These are phyloP conservation scores for Drosophila carrolli DNA, from an alignment of 1,140 invertebrate species.

Conservation along the genomic window DNA sequence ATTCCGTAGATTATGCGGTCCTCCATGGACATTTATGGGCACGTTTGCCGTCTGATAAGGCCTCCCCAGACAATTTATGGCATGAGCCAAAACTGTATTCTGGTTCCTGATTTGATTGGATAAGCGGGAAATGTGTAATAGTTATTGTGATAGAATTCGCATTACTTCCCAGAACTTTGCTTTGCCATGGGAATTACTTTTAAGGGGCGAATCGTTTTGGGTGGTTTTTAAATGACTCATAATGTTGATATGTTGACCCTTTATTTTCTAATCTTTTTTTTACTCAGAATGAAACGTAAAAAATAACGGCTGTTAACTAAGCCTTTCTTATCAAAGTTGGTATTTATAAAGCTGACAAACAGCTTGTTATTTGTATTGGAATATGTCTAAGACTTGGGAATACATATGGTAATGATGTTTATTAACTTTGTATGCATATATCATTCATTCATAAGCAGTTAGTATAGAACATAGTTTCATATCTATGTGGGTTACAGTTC, in stretches of 20 bases:
- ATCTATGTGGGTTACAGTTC: conserved; percentile 4
- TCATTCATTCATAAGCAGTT: conserved; percentile 20
- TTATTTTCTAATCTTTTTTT: not conserved
- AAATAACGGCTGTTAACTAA: not conserved
- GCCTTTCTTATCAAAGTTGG: conserved; percentile 4
- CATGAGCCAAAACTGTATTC: conserved; percentile 7
- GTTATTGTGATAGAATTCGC: conserved; percentile 1
- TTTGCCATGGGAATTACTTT: not conserved
- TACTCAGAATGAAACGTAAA: conserved; percentile 9
- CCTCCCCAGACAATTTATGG: conserved; percentile 17
- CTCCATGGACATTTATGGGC: conserved; percentile 20
- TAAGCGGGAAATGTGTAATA: conserved; percentile 13
- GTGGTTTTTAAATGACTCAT: conserved; percentile 18
- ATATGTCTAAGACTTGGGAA: too few relatives aligned
- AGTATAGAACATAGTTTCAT: not conserved
- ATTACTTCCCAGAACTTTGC: conserved; percentile 12
- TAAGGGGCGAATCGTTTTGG: not conserved
- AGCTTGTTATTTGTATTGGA: not conserved
- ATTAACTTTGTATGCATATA: too few relatives aligned
- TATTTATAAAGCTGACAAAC: conserved; percentile 3
- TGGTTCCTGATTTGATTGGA: conserved; percentile 31
- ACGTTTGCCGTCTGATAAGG: conserved; percentile 20
- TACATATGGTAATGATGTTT: too few relatives aligned
- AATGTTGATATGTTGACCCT: not conserved
- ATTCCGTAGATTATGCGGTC: not conserved